Evolutionary conservation across 2,113 vertebrate species (phyloP).

Genomic region (Chaenogobius annularis): DNA sequence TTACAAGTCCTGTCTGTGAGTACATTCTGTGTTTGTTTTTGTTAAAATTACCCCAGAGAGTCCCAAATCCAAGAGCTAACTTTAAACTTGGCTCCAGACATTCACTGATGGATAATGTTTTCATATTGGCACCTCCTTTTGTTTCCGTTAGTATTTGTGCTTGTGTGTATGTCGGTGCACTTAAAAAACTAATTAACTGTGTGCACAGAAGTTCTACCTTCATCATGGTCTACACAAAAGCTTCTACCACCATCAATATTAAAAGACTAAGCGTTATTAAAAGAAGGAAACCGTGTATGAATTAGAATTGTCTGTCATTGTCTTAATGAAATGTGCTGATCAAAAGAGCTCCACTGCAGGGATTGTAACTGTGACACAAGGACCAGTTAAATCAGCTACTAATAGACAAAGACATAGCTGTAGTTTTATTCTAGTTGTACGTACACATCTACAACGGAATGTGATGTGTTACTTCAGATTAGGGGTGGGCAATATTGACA

Average conservation of each 20-base stretch:
- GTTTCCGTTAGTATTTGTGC: slow-evolving; percentile 48
- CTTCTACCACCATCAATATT: neutral
- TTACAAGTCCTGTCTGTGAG: slow-evolving; percentile 52
- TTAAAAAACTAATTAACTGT: slow-evolving; percentile 33
- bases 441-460: no score
- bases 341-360: neutral
- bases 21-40: slow-evolving; percentile 71
- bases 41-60: slow-evolving; percentile 67
- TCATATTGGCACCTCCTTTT: slow-evolving; percentile 61
- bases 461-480: no score
- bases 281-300: neutral
- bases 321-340: neutral
- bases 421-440: no score
- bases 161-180: slow-evolving; percentile 1
- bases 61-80: slow-evolving; percentile 68
- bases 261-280: neutral
- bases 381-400: no score
- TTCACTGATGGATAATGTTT: slow-evolving; percentile 69
- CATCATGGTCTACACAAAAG: neutral
- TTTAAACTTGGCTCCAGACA: slow-evolving; percentile 64
- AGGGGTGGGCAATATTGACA: no score
- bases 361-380: neutral
- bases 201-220: slow-evolving; percentile 14
- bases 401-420: no score
- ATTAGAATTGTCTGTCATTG: neutral